A percentile compares a stretch with the other conserved stretches of the same genome.
These are phyloP conservation scores for Lithophane semibrunnea DNA, from an alignment of 2,888 invertebrate genomes.

Conservation along the genomic window DNA sequence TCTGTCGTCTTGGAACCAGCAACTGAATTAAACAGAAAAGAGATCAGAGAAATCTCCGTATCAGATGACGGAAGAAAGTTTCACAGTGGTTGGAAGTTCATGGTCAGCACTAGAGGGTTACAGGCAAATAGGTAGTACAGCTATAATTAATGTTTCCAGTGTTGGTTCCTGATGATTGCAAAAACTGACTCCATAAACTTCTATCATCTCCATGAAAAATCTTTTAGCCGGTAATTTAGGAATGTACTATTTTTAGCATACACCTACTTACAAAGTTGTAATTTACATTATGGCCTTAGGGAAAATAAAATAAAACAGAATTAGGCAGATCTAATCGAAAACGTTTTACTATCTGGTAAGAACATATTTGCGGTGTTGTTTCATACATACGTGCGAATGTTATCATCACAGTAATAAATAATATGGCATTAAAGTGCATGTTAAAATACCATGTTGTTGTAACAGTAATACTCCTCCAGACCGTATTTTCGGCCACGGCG, in stretches of 20 bases:
- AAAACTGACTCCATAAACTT: background rate
- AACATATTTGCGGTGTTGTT: slow-evolving; percentile 43
- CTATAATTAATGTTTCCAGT: background rate
- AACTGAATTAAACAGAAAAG: background rate
- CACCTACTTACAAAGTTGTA: background rate
- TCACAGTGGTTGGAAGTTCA: background rate
- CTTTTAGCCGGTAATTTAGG: background rate
- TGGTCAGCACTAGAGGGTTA: background rate
- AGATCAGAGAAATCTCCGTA: background rate
- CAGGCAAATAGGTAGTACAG: background rate
- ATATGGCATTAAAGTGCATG: slow-evolving; percentile 1
- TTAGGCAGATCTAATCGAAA: slow-evolving; percentile 44
- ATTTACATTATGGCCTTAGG: no score
- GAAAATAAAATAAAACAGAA: background rate
- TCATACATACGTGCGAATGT: slow-evolving; percentile 44
- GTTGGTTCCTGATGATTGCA: background rate
- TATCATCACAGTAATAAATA: slow-evolving; percentile 28
- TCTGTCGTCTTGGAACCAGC: background rate
- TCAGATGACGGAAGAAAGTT: background rate
- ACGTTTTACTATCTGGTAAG: slow-evolving; percentile 34
- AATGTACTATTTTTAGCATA: background rate
- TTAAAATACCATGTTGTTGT: background rate
- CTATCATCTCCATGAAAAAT: background rate
- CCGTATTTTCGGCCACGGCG: no score
- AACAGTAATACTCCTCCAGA: no score